phyloP scores from a whole-genome alignment of 2,888 invertebrate genomes.

The Dorcus parallelipipedus region DNA sequence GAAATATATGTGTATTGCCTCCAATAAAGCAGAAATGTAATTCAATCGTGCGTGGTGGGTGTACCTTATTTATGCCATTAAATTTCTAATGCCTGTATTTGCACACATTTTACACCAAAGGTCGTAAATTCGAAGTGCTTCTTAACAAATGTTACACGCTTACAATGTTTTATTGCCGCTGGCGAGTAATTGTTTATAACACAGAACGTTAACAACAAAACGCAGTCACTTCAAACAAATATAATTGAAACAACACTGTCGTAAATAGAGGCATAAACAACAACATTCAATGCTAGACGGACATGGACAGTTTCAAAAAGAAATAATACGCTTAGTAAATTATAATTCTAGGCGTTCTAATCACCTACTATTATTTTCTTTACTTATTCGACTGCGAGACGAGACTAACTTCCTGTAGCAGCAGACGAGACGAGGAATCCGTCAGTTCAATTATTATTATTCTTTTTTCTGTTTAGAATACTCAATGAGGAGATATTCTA shows the following conservation, averaged over 20 bases:
- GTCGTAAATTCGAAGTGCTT: not conserved
- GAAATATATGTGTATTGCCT: too few relatives aligned
- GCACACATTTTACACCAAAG: not conserved
- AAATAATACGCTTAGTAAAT: too few relatives aligned
- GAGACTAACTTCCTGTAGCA: slow-evolving; percentile 7
- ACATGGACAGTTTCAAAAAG: too few relatives aligned
- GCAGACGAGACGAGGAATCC: too few relatives aligned
- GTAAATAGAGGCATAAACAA: not conserved
- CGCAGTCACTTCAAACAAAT: not conserved
- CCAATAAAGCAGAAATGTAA: not conserved
- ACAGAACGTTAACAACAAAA: not conserved
- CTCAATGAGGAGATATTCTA: too few relatives aligned
- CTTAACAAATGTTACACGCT: not conserved
- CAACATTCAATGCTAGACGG: too few relatives aligned
- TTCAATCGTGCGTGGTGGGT: not conserved
- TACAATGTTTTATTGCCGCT: not conserved
- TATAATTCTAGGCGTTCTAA: not conserved
- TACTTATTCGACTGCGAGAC: not conserved
- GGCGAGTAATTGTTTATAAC: slow-evolving; percentile 1
- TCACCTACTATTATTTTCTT: not conserved
- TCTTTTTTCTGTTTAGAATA: too few relatives aligned
- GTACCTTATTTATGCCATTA: not conserved
- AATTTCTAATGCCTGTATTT: not conserved
- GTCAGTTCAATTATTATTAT: too few relatives aligned
- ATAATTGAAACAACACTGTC: not conserved